A percentile compares a stretch with the other conserved stretches of the same genome.
phyloP scores from a whole-genome alignment of 1,140 invertebrate genomes.

The Drosophila nikananu region DNA sequence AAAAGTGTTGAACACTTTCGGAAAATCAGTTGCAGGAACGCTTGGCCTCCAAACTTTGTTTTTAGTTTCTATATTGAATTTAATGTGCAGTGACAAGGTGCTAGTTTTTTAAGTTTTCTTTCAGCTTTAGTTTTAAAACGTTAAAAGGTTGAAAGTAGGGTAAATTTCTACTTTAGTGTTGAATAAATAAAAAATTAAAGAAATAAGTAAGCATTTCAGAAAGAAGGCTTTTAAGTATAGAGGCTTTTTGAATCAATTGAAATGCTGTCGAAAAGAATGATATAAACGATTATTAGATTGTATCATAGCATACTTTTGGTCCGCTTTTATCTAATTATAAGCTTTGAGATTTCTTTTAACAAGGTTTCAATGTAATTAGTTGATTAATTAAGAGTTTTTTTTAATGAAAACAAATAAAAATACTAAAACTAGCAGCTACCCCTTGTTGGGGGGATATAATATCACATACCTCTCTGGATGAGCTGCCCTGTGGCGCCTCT shows the following conservation, averaged over 20 bases:
- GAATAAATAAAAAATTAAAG: too few species aligned
- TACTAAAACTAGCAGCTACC: neutral
- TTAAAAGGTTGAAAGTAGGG: neutral
- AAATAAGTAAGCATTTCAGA: neutral
- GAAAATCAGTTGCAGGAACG: neutral
- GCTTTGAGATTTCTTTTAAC: neutral
- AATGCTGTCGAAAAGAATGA: neutral
- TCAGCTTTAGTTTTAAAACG: neutral
- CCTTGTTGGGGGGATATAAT: neutral
- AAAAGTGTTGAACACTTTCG: conserved; percentile 21
- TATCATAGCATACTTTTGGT: neutral
- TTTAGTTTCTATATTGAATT: conserved; percentile 4
- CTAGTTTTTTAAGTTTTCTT: neutral
- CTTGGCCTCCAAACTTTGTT: neutral
- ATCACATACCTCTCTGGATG: neutral
- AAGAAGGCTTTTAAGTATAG: neutral
- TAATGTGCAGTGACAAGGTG: neutral
- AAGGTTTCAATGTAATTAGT: neutral
- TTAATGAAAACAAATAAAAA: neutral
- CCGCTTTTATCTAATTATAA: neutral
- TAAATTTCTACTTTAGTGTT: neutral
- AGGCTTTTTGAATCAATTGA: neutral
- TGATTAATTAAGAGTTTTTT: neutral
- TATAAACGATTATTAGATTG: neutral
- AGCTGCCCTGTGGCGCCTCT: conserved; percentile 4